Base-by-base conservation (phyloP, 2,888 invertebrate genomes). In the Meiosimyza platycephala region DNA sequence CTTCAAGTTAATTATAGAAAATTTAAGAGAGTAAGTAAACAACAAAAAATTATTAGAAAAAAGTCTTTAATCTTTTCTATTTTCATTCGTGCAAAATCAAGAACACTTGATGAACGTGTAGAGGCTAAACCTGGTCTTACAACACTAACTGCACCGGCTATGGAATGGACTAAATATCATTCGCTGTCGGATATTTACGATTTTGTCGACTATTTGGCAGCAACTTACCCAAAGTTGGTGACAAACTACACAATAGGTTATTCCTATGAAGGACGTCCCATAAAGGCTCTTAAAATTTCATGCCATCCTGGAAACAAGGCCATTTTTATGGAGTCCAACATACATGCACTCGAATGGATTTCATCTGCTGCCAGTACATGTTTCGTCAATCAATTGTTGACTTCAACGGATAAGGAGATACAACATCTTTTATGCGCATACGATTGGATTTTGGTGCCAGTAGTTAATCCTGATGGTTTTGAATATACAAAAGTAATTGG, bases 321-420 rank as follows among this genome's bases (percentile, higher is more conserved):
- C 3, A 89, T 90, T 11, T 91, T 92, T 84, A 88, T 92, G 6
- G 92, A 93, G 85, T 90, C 90, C 60, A 91, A 91, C 59, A 91
- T 91, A 51, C 91, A 91, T 80, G 87, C 91, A 1, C 87, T 92
- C 59, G 93, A 93, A 85, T 93, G 93, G 93, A 92, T 93, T 59
- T 89, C 92, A 0, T 91, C 92, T 0, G 91, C 93, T 0, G 91
- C 91, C 0, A 90, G 91, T 0, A 90, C 92, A 0, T 93, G 91
- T 84, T 89, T 94, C 51, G 90, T 94, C n/a, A 91, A 93, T 76
- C 89, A 93, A 82, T 85, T 94, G n/a, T 85, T 94, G 63, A 91
- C 90, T 0, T 91, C 91, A 57, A 83, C 83, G 0, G 89, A 93
- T 80, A 83, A 89, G 6, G 87, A 86, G 33, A 87, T 92, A 0